Evolutionary conservation across 1,140 invertebrate genomes (phyloP).

Genomic region (Bombus turneri): DNA sequence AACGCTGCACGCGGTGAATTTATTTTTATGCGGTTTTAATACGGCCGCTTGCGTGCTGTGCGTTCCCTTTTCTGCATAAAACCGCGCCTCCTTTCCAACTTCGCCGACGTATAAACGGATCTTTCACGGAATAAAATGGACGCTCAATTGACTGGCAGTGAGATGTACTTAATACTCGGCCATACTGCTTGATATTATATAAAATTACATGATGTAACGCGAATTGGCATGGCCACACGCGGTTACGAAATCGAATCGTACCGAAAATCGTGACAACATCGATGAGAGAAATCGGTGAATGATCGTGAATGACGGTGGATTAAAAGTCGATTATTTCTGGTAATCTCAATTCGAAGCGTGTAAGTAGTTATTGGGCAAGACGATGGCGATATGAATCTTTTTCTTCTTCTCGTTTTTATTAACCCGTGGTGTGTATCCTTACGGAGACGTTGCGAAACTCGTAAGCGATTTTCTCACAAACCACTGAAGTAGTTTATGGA

Average conservation of each 20-base stretch:
- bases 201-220: slow-evolving; percentile 36
- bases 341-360: slow-evolving; percentile 18
- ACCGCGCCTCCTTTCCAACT: not conserved
- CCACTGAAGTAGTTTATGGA: not conserved
- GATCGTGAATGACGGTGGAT: not conserved
- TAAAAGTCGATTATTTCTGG: not conserved
- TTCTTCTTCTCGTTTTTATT: not conserved
- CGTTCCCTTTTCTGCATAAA: slow-evolving; percentile 23
- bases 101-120: not conserved
- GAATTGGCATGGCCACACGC: too few relatives aligned
- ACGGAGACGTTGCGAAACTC: not conserved
- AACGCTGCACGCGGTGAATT: not conserved
- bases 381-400: not conserved
- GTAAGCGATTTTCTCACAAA: not conserved
- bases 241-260: slow-evolving; percentile 12
- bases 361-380: not conserved
- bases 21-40: slow-evolving; percentile 40
- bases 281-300: slow-evolving; percentile 10
- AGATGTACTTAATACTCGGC: slow-evolving; percentile 16
- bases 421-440: not conserved
- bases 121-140: not conserved
- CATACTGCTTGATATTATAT: not conserved
- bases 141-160: not conserved
- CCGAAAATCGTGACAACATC: slow-evolving; percentile 8
- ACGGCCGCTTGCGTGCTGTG: not conserved